Evolutionary conservation across 2,888 invertebrate species (phyloP).

Genomic region (Pardosa pseudoannulata): DNA sequence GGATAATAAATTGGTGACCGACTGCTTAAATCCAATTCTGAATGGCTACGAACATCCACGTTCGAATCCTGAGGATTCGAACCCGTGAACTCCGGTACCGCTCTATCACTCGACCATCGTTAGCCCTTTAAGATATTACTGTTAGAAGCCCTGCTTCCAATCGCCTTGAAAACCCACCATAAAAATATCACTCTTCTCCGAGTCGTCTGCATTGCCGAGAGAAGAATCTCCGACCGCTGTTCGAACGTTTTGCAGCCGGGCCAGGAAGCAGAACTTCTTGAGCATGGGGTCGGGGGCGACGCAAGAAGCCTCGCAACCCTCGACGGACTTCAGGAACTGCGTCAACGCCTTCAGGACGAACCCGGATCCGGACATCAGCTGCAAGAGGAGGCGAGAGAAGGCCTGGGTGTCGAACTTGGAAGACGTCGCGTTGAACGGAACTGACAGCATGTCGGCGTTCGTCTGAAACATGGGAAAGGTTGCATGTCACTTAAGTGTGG

Average conservation of each 20-base stretch:
- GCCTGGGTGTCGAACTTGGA: constrained; percentile 19
- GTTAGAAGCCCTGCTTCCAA: too few relatives aligned
- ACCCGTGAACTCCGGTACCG: too few relatives aligned
- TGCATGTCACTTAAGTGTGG: too few relatives aligned
- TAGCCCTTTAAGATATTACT: too few relatives aligned
- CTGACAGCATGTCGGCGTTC: not conserved
- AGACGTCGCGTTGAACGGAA: not conserved
- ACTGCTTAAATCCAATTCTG: too few relatives aligned
- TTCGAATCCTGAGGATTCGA: too few relatives aligned
- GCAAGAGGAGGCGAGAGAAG: constrained; percentile 32
- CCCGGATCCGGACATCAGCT: constrained; percentile 24
- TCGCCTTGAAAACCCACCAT: not conserved
- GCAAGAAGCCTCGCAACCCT: constrained; percentile 27
- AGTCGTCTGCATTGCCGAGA: too few relatives aligned
- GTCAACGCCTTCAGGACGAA: constrained; percentile 2
- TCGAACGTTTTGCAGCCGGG: constrained; percentile 35
- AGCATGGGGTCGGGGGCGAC: constrained; percentile 2
- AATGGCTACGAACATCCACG: too few relatives aligned
- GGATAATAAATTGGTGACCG: too few relatives aligned
- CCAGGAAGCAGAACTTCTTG: constrained; percentile 49
- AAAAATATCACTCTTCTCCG: too few relatives aligned
- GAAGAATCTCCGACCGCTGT: not conserved
- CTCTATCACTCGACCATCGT: too few relatives aligned
- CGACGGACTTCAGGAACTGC: constrained; percentile 22
- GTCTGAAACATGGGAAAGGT: constrained; percentile 12